Conservation (phyloP, 2,113 vertebrate species). For the Cryptotis parvus region DNA sequence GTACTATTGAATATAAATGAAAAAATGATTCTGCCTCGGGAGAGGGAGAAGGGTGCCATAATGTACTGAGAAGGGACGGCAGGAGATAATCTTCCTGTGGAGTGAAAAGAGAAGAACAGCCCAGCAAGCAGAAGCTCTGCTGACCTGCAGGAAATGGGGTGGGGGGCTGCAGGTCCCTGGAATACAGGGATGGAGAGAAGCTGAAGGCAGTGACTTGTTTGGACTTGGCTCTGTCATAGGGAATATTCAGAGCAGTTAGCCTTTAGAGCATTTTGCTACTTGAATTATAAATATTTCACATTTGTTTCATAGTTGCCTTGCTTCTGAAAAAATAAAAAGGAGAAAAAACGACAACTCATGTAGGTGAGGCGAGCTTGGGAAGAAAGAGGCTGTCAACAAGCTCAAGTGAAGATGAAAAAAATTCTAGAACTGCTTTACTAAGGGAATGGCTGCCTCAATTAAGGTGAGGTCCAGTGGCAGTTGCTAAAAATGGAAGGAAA, state of each 20-base stretch:
- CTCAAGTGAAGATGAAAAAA: neutral
- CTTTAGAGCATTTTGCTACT: neutral
- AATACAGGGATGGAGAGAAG: accelerated
- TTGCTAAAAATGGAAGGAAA: neutral
- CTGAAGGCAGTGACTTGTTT: neutral
- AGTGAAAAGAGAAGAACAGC: neutral
- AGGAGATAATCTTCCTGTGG: neutral
- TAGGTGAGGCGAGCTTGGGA: neutral
- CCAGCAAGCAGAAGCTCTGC: neutral
- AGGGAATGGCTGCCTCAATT: neutral
- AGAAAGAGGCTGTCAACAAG: neutral
- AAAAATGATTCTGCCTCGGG: slow-evolving; percentile 5
- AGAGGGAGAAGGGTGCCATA: neutral
- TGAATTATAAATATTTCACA: neutral
- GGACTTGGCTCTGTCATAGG: neutral
- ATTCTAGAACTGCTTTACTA: neutral
- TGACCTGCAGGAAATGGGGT: neutral
- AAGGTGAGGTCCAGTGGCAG: neutral
- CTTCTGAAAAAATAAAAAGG: neutral
- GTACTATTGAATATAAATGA: neutral
- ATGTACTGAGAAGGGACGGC: neutral
- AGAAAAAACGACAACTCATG: neutral
- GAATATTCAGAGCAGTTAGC: neutral
- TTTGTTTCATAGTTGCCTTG: neutral
- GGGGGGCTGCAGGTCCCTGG: neutral